Evolutionary conservation across 2,888 invertebrate genomes (phyloP).

Genomic region (Cerastis leucographa): DNA sequence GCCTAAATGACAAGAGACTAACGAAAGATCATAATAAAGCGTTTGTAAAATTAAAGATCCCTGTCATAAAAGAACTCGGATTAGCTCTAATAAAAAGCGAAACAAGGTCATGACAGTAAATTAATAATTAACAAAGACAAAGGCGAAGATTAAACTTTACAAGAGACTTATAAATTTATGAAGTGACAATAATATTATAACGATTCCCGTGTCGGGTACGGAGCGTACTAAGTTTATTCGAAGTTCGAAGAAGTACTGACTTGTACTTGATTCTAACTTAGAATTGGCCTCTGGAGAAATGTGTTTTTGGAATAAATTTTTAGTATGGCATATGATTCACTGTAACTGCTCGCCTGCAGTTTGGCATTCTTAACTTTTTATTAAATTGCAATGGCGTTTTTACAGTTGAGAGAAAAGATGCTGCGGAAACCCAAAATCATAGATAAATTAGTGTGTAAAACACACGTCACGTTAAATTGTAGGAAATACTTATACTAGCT

Average conservation of each 20-base stretch:
- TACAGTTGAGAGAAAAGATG: too few species aligned
- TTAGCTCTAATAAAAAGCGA: slow-evolving; percentile 4
- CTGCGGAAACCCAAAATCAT: too few species aligned
- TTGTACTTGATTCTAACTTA: slow-evolving; percentile 16
- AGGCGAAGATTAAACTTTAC: slow-evolving; percentile 33
- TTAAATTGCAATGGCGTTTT: too few species aligned
- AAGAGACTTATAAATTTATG: slow-evolving; percentile 21
- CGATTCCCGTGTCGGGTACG: slow-evolving; percentile 9
- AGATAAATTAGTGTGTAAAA: too few species aligned
- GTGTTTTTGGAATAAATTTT: neutral
- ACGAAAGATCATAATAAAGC: too few species aligned
- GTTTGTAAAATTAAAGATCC: neutral
- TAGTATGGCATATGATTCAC: neutral
- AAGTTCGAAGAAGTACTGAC: slow-evolving; percentile 1
- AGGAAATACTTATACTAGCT: too few species aligned
- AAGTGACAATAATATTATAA: slow-evolving; percentile 31
- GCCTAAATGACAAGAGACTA: too few species aligned
- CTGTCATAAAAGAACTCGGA: neutral
- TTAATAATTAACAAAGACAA: slow-evolving; percentile 41
- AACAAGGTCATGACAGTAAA: slow-evolving; percentile 16
- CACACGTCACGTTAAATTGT: too few species aligned
- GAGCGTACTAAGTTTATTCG: slow-evolving; percentile 1
- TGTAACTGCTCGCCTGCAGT: neutral
- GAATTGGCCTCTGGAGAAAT: slow-evolving; percentile 3
- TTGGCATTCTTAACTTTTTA: too few species aligned